Evolutionary conservation across 2,888 invertebrate species (phyloP).

Genomic region (Dasypogon diadema): DNA sequence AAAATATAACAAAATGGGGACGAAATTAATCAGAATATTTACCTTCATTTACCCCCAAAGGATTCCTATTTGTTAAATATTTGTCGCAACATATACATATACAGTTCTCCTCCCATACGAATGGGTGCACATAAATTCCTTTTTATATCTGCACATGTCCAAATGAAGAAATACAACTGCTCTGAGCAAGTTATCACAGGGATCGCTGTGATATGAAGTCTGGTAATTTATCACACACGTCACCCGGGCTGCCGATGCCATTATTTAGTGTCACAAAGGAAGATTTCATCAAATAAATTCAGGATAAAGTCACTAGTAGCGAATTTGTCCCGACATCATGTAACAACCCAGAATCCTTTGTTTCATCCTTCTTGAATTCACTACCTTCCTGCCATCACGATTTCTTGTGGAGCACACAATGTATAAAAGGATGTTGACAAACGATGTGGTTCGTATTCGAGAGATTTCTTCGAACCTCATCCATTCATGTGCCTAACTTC

Average conservation of each 20-base stretch:
- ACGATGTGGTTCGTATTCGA: constrained; percentile 33
- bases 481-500: constrained; percentile 37
- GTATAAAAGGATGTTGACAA: constrained; percentile 42
- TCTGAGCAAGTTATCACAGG: constrained; percentile 29
- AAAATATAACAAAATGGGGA: too few species aligned
- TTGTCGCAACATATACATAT: constrained; percentile 33
- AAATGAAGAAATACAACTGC: constrained; percentile 20
- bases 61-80: constrained; percentile 41
- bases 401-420: constrained; percentile 2
- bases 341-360: constrained; percentile 34
- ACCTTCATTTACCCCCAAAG: constrained; percentile 15
- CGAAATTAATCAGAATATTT: too few species aligned
- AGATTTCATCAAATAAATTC: constrained; percentile 50
- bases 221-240: constrained; percentile 44
- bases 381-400: background rate
- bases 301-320: constrained; percentile 47
- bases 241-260: constrained; percentile 37
- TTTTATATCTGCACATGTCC: constrained; percentile 31
- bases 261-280: constrained; percentile 50
- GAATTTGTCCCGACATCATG: constrained; percentile 49
- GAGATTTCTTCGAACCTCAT: constrained; percentile 14
- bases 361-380: constrained; percentile 21
- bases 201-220: constrained; percentile 29
- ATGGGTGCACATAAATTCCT: constrained; percentile 32
- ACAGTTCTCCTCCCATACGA: background rate